Evolutionary conservation across 2,888 invertebrate genomes (phyloP), one percentile per base, ranked within the genome.

Genomic region (Mactromeris polynyma): DNA sequence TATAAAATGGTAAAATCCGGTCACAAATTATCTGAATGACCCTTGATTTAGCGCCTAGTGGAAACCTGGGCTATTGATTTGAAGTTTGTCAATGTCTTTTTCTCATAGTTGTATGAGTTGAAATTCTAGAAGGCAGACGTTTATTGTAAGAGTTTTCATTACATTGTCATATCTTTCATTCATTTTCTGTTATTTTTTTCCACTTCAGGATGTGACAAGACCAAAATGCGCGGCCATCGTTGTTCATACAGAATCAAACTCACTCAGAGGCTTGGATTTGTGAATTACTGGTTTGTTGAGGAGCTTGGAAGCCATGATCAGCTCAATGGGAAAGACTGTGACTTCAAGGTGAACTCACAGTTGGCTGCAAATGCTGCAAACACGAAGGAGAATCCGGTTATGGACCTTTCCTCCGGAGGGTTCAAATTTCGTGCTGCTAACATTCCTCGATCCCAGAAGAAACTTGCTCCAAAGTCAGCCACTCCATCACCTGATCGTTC

Each of bases 261-360:
- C 83, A 95, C 95, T 7, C 95, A 95, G 94, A 92, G 95, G 77
- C 94, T 95, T 31, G 95, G 95, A 38, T 95, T 93, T 84, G 95
- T 95, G 31, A 95, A 95, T 69, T 93, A 91, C 92, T 95, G 95
- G 95, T 95, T 95, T 85, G 95, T 95, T 14, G 95, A 95, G 87
- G 94, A 95, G 51, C 93, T 95, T 79, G 95, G 95, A n/a, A 93
- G 94, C 80, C 95, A 95, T 89, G 94, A 93, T 64, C 94, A 93
- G 82, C 88, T 93, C 17, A 78, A 82, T 33, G 88, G 87, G 9
- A 90, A 92, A 87, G 89, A 89, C 64, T 80, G 85, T 58, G 89
- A 89, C 33, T 89, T 89, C 54, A 89, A 89, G 40, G 86, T 81
- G 26, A 89, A 91, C 64, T 85, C 89, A 9, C 89, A 88, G 38